Percentiles rank a stretch among this genome's conserved stretches.
These are phyloP conservation scores for Ormyrus rosae DNA, from an alignment of 2,888 invertebrate genomes.

Conservation along the genomic window DNA sequence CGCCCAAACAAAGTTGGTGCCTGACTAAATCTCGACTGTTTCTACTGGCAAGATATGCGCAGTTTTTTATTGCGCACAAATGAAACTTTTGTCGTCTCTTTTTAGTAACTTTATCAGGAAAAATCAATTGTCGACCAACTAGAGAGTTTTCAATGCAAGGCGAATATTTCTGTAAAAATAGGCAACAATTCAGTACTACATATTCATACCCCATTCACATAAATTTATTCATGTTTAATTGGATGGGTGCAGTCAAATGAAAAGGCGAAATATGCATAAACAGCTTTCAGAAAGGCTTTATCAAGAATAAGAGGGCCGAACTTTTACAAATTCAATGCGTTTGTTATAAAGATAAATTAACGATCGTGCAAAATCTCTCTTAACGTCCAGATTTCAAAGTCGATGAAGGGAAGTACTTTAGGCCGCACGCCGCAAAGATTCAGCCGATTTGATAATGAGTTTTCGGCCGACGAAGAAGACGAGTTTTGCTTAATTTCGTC, in stretches of 20 bases:
- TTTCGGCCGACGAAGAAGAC: slow-evolving; percentile 5
- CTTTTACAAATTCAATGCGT: too few species aligned
- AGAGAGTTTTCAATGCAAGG: not conserved
- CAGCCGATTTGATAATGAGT: slow-evolving; percentile 23
- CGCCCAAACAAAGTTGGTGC: not conserved
- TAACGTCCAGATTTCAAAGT: not conserved
- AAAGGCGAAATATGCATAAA: not conserved
- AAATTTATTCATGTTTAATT: slow-evolving; percentile 25
- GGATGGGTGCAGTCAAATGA: slow-evolving; percentile 1
- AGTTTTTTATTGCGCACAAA: not conserved
- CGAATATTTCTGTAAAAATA: slow-evolving; percentile 4
- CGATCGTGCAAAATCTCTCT: not conserved
- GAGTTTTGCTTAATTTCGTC: slow-evolving; percentile 36
- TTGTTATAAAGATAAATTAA: too few species aligned
- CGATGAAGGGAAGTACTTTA: not conserved
- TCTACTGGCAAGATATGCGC: not conserved
- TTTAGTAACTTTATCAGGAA: not conserved
- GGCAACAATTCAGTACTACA: not conserved
- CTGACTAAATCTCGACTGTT: slow-evolving; percentile 6
- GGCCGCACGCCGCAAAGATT: not conserved
- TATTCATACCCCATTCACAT: not conserved
- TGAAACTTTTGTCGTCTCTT: not conserved
- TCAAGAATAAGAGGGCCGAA: too few species aligned
- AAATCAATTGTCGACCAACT: not conserved
- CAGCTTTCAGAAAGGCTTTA: too few species aligned